Evolutionary conservation across 2,888 invertebrate genomes (phyloP).

Genomic region (Macropis europaea): DNA sequence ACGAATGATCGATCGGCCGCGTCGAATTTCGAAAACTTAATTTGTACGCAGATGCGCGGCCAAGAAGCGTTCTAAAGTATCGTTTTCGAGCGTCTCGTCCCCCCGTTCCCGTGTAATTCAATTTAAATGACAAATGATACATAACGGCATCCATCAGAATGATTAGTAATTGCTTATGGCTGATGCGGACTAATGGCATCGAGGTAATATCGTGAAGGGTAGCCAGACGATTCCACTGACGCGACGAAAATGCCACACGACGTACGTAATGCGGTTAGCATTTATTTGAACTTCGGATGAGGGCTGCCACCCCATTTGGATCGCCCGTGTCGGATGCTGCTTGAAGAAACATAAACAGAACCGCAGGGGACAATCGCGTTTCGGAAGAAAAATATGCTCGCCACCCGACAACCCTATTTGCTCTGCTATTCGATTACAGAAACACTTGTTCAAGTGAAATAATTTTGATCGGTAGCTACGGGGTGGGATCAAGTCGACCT

Average conservation of each 20-base stretch:
- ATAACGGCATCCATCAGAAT: conserved; percentile 52
- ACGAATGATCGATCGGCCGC: conserved; percentile 35
- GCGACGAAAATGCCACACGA: conserved; percentile 57
- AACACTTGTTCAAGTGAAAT: too few species aligned
- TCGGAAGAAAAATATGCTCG: conserved; percentile 33
- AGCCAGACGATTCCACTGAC: conserved; percentile 41
- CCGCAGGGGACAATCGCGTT: conserved; percentile 3
- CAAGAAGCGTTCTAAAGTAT: conserved; percentile 17
- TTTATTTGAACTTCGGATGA: conserved; percentile 54
- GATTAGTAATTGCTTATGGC: conserved; percentile 59
- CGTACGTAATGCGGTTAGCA: conserved; percentile 61
- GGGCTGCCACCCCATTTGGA: conserved; percentile 42
- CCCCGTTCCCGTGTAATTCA: conserved; percentile 34
- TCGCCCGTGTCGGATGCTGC: conserved; percentile 18
- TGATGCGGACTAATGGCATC: conserved; percentile 52
- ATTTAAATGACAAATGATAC: conserved; percentile 61
- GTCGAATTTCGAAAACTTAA: conserved; percentile 27
- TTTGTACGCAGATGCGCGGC: conserved; percentile 15
- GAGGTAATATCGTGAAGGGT: conserved; percentile 47
- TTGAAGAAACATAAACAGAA: conserved; percentile 50
- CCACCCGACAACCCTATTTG: conserved; percentile 8
- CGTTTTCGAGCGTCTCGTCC: conserved; percentile 29
- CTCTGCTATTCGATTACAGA: neutral
- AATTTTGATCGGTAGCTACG: neutral
- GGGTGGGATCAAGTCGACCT: too few species aligned